Conservation (phyloP, 1,140 invertebrate genomes). For the Drosophila pallidifrons region DNA sequence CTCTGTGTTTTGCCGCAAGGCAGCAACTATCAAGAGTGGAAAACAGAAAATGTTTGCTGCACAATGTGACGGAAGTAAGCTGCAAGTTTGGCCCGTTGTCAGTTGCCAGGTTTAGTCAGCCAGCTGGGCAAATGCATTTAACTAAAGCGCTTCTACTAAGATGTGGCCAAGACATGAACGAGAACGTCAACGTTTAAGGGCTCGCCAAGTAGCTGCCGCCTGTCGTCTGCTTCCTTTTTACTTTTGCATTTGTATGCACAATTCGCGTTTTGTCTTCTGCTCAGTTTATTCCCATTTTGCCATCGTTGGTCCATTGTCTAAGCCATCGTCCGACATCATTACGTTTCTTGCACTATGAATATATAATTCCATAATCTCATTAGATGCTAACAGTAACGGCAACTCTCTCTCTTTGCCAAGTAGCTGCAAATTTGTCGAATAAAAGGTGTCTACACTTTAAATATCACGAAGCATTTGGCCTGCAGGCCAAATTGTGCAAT, state of each 20-base stretch:
- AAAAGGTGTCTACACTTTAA: conserved; percentile 16
- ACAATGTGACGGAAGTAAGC: conserved; percentile 71
- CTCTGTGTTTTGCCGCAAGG: conserved; percentile 1
- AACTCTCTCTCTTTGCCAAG: conserved; percentile 9
- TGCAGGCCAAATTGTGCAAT: background rate
- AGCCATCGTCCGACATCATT: conserved; percentile 62
- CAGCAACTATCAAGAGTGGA: conserved; percentile 12
- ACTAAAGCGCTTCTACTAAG: conserved; percentile 66
- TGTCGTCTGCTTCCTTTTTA: background rate
- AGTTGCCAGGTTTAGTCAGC: background rate
- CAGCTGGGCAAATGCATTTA: conserved; percentile 67
- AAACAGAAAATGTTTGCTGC: conserved; percentile 61
- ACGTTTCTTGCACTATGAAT: conserved; percentile 70
- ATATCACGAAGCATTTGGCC: background rate
- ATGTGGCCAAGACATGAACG: conserved; percentile 42
- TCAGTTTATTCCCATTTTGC: conserved; percentile 51
- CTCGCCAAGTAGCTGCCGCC: conserved; percentile 2
- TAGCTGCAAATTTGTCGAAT: conserved; percentile 47
- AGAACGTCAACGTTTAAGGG: conserved; percentile 38
- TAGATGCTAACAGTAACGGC: conserved; percentile 51
- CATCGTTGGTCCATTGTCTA: conserved; percentile 31
- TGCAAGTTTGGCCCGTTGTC: conserved; percentile 16
- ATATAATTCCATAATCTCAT: conserved; percentile 73
- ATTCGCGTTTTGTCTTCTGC: conserved; percentile 66
- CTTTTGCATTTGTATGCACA: conserved; percentile 69